Evolutionary conservation across 2,113 vertebrate species (phyloP).

Genomic region (Rana temporaria): DNA sequence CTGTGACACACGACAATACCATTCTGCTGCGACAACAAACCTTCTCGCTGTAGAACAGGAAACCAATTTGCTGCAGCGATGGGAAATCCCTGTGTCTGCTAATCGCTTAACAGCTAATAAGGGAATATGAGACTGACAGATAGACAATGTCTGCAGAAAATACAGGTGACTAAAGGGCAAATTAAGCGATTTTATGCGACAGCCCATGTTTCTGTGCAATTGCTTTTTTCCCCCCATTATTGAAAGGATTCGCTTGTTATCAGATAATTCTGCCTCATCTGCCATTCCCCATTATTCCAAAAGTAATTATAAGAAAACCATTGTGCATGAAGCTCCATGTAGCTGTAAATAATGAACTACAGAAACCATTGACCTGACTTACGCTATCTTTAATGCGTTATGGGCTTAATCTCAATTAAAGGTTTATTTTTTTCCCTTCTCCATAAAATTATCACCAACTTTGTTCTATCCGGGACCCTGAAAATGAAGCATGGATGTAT

Average conservation of each 20-base stretch:
- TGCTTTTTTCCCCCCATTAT: conserved; percentile 32
- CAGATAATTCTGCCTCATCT: conserved; percentile 47
- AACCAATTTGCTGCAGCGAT: conserved; percentile 15
- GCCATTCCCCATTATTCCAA: conserved; percentile 45
- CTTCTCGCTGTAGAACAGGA: neutral
- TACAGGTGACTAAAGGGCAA: conserved; percentile 40
- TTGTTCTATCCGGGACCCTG: conserved; percentile 6
- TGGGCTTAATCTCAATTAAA: conserved; percentile 53
- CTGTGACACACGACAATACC: too few species aligned
- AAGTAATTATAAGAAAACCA: conserved; percentile 52
- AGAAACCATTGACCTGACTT: conserved; percentile 38
- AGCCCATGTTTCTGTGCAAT: conserved; percentile 35
- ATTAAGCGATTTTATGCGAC: conserved; percentile 27
- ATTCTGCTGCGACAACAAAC: too few species aligned
- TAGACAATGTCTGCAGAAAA: conserved; percentile 30
- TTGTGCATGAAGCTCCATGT: conserved; percentile 45
- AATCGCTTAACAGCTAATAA: conserved; percentile 22
- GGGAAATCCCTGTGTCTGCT: conserved; percentile 12
- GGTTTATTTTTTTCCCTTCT: conserved; percentile 17
- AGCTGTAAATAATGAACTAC: conserved; percentile 53
- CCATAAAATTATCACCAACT: conserved; percentile 29
- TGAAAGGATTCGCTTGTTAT: conserved; percentile 45
- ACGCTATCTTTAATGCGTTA: conserved; percentile 40
- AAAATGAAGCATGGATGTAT: conserved; percentile 24
- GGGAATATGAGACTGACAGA: conserved; percentile 31